These are phyloP conservation scores for Vombatus ursinus DNA, from an alignment of 2,113 vertebrate species.

Conservation along the genomic window DNA sequence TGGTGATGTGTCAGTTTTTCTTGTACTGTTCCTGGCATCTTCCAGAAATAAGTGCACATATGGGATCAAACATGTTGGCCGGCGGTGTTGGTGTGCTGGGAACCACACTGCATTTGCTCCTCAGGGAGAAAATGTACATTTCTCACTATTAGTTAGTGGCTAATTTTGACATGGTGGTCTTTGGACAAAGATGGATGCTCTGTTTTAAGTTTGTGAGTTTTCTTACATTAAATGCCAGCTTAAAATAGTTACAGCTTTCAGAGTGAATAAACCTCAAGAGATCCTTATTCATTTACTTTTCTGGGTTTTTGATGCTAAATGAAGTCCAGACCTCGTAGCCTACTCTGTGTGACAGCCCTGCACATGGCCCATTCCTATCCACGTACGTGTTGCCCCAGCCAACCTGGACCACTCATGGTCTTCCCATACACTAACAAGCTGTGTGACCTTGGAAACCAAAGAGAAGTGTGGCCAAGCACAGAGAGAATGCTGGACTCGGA, in stretches of 20 bases:
- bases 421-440: neutral
- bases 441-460: neutral
- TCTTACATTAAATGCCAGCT: constrained; percentile 52
- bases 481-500: neutral
- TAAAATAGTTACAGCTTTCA: constrained; percentile 43
- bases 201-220: constrained; percentile 34
- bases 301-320: neutral
- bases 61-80: neutral
- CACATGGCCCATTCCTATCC: neutral
- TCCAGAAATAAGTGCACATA: neutral
- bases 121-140: constrained; percentile 11
- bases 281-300: neutral
- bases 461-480: neutral
- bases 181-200: neutral
- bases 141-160: neutral
- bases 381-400: neutral
- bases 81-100: neutral
- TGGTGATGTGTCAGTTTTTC: neutral
- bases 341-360: neutral
- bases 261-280: neutral
- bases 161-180: constrained; percentile 50
- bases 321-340: neutral
- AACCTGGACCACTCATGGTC: neutral
- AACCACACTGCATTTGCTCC: constrained; percentile 13
- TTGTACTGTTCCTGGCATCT: neutral